Evolutionary conservation across 2,797 vertebrate species (phyloP).

Genomic region (Liasis olivaceus): DNA sequence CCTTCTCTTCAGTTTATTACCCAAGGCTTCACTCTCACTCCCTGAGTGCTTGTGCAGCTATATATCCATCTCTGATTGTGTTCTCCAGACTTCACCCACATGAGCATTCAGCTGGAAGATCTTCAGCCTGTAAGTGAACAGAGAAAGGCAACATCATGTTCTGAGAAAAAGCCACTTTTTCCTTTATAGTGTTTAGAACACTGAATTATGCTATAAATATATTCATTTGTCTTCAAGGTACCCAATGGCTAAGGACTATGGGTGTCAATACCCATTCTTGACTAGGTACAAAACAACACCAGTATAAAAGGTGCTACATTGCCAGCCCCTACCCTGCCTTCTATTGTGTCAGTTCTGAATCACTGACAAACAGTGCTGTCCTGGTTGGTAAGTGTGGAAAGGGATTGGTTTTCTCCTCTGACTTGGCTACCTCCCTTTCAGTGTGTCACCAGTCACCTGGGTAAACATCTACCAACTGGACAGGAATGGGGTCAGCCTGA

Average conservation of each 20-base stretch:
- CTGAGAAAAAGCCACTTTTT: neutral
- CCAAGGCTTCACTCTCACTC: neutral
- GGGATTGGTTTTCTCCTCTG: neutral
- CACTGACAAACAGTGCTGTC: neutral
- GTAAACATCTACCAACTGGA: neutral
- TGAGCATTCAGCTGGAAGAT: neutral
- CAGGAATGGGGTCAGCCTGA: neutral
- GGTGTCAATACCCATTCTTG: neutral
- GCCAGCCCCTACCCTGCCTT: neutral
- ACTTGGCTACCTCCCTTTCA: neutral
- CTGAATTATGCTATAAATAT: neutral
- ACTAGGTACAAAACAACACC: neutral
- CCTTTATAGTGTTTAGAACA: neutral
- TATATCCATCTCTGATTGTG: neutral
- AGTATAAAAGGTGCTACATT: neutral
- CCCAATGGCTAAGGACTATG: neutral
- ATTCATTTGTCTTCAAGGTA: neutral
- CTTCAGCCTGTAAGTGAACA: neutral
- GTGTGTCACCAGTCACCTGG: neutral
- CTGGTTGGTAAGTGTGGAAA: neutral
- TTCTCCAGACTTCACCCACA: neutral
- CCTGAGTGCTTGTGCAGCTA: neutral
- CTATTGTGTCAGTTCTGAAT: neutral
- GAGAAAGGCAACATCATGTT: neutral
- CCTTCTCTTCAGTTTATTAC: neutral